Percentiles rank a stretch among this genome's conserved stretches.
These are phyloP conservation scores for Thalassophryne amazonica DNA, from an alignment of 2,797 vertebrate genomes.

Conservation along the genomic window DNA sequence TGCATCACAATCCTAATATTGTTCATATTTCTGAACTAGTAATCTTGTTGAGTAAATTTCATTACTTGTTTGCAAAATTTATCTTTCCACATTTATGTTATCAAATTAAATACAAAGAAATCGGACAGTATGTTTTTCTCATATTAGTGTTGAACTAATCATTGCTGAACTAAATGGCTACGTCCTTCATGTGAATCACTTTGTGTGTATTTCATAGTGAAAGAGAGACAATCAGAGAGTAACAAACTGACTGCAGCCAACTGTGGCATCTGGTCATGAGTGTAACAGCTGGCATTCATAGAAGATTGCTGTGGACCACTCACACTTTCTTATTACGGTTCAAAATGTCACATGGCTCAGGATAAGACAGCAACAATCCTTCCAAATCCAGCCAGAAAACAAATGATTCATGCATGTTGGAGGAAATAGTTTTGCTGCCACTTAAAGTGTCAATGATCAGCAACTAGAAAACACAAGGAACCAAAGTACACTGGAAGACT, in stretches of 20 bases:
- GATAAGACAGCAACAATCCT: neutral
- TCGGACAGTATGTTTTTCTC: too few relatives aligned
- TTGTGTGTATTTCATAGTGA: neutral
- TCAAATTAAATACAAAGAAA: too few relatives aligned
- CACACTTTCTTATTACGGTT: neutral
- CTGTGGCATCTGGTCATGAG: neutral
- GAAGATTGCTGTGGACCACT: neutral
- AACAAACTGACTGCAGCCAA: neutral
- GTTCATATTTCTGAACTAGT: too few relatives aligned
- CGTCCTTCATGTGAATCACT: neutral
- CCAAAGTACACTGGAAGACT: too few relatives aligned
- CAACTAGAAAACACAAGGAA: too few relatives aligned
- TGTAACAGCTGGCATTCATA: neutral
- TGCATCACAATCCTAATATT: too few relatives aligned
- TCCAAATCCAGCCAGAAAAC: constrained; percentile 3
- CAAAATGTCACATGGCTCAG: constrained; percentile 5
- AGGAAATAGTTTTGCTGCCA: constrained; percentile 8
- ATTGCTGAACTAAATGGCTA: too few relatives aligned
- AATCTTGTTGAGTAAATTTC: too few relatives aligned
- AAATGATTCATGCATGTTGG: constrained; percentile 19
- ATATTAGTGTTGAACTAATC: too few relatives aligned
- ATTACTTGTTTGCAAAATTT: too few relatives aligned
- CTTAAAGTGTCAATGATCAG: too few relatives aligned
- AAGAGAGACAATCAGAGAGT: neutral
- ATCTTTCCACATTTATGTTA: too few relatives aligned